A percentile compares a stretch with the other conserved stretches of the same genome.
These are phyloP conservation scores for Penaeus indicus DNA, from an alignment of 1,140 invertebrate genomes.

Conservation along the genomic window DNA sequence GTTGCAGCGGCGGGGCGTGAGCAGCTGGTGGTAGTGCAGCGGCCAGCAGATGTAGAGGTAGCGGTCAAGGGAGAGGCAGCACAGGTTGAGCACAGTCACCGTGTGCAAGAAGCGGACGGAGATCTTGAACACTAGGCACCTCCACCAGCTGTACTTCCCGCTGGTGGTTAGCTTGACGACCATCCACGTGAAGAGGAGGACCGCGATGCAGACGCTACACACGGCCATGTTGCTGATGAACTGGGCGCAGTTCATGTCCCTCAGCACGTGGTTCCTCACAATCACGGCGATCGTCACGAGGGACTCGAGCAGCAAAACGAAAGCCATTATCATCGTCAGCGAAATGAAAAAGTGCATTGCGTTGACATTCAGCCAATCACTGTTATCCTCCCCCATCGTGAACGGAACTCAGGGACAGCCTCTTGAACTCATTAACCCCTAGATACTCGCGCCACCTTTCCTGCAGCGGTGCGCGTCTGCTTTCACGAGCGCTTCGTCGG, in stretches of 20 bases:
- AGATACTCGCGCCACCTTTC: too few species aligned
- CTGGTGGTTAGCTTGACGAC: not conserved
- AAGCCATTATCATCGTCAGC: not conserved
- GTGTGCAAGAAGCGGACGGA: not conserved
- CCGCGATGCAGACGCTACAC: not conserved
- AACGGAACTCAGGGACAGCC: too few species aligned
- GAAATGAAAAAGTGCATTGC: too few species aligned
- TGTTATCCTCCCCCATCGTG: too few species aligned
- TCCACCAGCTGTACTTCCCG: too few species aligned
- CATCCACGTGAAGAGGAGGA: not conserved
- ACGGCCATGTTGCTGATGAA: conserved; percentile 33
- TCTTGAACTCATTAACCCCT: too few species aligned
- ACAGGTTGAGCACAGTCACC: conserved; percentile 8
- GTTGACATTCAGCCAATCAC: too few species aligned
- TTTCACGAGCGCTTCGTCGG: too few species aligned
- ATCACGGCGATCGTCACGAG: conserved; percentile 20
- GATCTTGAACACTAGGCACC: not conserved
- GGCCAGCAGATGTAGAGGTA: conserved; percentile 47
- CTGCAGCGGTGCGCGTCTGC: too few species aligned
- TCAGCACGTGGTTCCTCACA: not conserved
- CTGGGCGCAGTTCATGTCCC: conserved; percentile 7
- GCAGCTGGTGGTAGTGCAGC: conserved; percentile 23
- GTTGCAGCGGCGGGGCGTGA: conserved; percentile 9
- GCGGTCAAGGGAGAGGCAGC: conserved; percentile 27
- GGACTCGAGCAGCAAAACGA: conserved; percentile 7